phyloP scores from a whole-genome alignment of 2,888 invertebrate genomes.

The Drosophila basisetae region DNA sequence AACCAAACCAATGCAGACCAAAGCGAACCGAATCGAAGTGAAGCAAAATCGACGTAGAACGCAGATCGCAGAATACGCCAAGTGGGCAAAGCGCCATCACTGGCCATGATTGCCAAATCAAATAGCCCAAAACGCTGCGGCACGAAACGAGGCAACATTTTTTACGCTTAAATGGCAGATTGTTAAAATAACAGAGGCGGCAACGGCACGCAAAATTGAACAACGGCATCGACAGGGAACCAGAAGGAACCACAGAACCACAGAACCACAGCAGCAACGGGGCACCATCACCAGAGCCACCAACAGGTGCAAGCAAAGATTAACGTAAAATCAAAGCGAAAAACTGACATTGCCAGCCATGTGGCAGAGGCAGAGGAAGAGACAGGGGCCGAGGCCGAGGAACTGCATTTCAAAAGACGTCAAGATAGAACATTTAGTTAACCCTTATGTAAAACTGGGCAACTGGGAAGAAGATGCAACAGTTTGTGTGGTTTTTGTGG shows the following conservation, averaged over 20 bases:
- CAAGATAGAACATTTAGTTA: slow-evolving; percentile 61
- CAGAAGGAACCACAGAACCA: slow-evolving; percentile 47
- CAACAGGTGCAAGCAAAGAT: slow-evolving; percentile 77
- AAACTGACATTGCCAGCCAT: slow-evolving; percentile 62
- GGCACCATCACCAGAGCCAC: slow-evolving; percentile 26
- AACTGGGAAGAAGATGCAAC: not conserved
- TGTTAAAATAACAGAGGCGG: slow-evolving; percentile 81
- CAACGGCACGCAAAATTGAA: slow-evolving; percentile 81
- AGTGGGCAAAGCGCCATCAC: slow-evolving; percentile 65
- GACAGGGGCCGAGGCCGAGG: slow-evolving; percentile 11
- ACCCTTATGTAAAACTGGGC: slow-evolving; percentile 28
- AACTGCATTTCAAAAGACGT: slow-evolving; percentile 37
- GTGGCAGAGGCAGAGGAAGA: slow-evolving; percentile 38
- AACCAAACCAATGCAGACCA: slow-evolving; percentile 28
- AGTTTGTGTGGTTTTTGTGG: not conserved
- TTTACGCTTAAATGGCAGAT: slow-evolving; percentile 82
- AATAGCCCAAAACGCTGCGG: slow-evolving; percentile 78
- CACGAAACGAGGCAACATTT: slow-evolving; percentile 82
- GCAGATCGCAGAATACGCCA: slow-evolving; percentile 53
- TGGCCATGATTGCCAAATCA: slow-evolving; percentile 78
- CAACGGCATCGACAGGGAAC: slow-evolving; percentile 70
- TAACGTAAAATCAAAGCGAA: slow-evolving; percentile 79
- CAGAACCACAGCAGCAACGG: slow-evolving; percentile 34
- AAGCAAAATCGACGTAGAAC: slow-evolving; percentile 56
- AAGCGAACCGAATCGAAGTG: slow-evolving; percentile 34